Conservation (phyloP, 92 coral and sea anemone genomes). For the Pocillopora meandrina region DNA sequence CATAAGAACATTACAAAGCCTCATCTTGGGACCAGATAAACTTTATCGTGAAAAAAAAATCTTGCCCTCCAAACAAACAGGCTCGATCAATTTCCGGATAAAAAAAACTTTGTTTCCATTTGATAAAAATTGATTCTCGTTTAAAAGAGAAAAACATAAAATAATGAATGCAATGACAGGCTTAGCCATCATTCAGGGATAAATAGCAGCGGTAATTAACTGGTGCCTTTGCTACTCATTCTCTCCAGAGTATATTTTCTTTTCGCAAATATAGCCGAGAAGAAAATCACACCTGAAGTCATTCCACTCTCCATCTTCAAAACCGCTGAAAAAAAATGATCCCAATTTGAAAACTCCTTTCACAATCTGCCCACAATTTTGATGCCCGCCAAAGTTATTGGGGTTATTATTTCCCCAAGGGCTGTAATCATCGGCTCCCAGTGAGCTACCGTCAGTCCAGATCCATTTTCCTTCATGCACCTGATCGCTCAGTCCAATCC, state of each 20-base stretch:
- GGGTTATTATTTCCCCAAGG: background rate
- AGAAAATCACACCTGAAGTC: background rate
- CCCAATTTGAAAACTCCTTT: background rate
- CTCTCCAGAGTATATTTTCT: background rate
- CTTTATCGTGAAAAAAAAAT: no score
- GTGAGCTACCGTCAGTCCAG: background rate
- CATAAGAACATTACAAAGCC: no score
- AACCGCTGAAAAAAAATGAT: no score
- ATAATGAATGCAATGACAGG: no score
- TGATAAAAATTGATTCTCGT: no score
- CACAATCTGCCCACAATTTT: background rate
- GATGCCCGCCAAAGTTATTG: background rate
- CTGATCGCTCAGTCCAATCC: slow-evolving; percentile 6
- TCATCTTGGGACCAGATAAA: no score
- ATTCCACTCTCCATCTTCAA: background rate
- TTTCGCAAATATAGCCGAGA: background rate
- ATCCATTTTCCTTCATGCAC: background rate
- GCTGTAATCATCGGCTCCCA: background rate
- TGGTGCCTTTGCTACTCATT: background rate
- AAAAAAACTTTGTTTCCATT: no score
- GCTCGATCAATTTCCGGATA: no score
- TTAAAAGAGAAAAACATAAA: no score
- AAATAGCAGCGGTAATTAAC: no score
- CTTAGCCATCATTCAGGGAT: no score
- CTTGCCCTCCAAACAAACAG: no score